A percentile compares a stretch with the other conserved stretches of the same genome.
Evolutionary conservation across 1,140 invertebrate genomes (phyloP).

Genomic region (Idris sp.): DNA sequence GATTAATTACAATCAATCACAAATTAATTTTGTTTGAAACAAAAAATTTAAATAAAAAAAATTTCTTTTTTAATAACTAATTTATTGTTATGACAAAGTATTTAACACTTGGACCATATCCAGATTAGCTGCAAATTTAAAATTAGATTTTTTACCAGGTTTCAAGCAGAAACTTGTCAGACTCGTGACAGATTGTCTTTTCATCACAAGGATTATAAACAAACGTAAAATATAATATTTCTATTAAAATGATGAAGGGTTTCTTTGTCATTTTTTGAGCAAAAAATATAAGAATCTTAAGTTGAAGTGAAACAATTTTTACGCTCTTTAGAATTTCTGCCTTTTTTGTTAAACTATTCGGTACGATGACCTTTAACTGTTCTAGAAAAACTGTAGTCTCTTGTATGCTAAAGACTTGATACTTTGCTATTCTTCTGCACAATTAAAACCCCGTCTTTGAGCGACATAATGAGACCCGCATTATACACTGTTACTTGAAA

Average conservation of each 20-base stretch:
- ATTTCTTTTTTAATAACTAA: no score
- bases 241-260: background rate
- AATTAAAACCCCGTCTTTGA: constrained; percentile 24
- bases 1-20: no score
- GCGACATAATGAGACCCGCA: constrained; percentile 22
- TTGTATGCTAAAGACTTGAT: constrained; percentile 22
- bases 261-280: background rate
- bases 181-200: no score
- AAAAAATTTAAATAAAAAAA: no score
- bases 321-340: constrained; percentile 24
- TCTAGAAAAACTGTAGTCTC: constrained; percentile 39
- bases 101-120: no score
- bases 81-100: no score
- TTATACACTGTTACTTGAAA: constrained; percentile 13
- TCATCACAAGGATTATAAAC: no score
- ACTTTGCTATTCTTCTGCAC: constrained; percentile 16
- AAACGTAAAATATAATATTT: no score
- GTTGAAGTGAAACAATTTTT: constrained; percentile 21
- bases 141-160: no score
- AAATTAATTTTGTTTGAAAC: no score
- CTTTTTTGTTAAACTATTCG: constrained; percentile 45
- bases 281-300: background rate
- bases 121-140: no score
- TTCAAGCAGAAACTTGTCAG: no score
- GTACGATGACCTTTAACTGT: constrained; percentile 50